A percentile compares a stretch with the other conserved stretches of the same genome.
These are phyloP conservation scores for Neogale vison DNA, from an alignment of 2,113 vertebrate genomes.

Conservation along the genomic window DNA sequence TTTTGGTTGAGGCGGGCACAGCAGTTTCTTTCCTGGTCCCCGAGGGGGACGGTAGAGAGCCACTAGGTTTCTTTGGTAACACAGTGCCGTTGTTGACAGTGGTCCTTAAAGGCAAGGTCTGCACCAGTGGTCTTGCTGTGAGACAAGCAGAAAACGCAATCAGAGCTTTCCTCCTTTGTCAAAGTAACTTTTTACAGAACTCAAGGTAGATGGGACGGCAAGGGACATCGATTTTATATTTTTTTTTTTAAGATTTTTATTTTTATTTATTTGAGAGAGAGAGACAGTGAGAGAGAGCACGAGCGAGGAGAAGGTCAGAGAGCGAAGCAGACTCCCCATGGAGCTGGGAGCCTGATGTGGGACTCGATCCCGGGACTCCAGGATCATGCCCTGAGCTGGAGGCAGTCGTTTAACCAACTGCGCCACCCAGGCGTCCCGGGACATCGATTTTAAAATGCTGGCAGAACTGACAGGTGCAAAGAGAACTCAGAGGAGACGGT, in stretches of 20 bases:
- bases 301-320: no score
- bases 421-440: no score
- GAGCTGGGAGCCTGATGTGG: no score
- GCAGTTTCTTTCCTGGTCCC: slow-evolving; percentile 91
- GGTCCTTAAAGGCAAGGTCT: slow-evolving; percentile 92
- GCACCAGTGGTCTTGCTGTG: slow-evolving; percentile 95
- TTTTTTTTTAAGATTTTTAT: no score
- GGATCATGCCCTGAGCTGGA: no score
- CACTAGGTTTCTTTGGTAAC: slow-evolving; percentile 95
- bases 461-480: neutral
- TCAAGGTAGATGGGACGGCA: accelerated
- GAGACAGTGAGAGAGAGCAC: no score
- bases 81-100: slow-evolving; percentile 95
- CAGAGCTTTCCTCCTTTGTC: neutral
- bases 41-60: slow-evolving; percentile 93
- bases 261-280: no score
- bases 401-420: no score
- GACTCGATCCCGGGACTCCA: no score
- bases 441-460: accelerated
- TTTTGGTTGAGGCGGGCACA: slow-evolving; percentile 88
- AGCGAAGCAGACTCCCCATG: no score
- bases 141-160: slow-evolving; percentile 68
- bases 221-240: accelerated
- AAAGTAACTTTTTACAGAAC: neutral
- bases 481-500: neutral